These are phyloP conservation scores for Parasteatoda lunata DNA, from an alignment of 2,888 invertebrate species.

Conservation along the genomic window DNA sequence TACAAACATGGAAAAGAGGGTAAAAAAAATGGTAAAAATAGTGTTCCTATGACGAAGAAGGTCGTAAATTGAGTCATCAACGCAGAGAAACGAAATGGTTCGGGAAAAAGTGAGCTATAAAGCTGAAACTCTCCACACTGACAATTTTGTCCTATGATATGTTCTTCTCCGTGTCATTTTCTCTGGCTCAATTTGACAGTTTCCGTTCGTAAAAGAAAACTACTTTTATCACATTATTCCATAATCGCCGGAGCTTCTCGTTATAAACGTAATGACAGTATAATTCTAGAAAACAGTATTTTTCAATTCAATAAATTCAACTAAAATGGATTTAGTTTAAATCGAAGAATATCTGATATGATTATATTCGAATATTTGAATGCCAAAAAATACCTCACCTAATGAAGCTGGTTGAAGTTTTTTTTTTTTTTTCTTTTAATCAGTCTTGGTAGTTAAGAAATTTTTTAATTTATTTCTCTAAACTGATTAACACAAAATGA, in stretches of 20 bases:
- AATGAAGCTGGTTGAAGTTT: too few relatives aligned
- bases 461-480: too few relatives aligned
- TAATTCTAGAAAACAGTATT: too few relatives aligned
- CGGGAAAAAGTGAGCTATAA: constrained; percentile 38
- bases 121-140: constrained; percentile 1
- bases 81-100: constrained; percentile 40
- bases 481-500: too few relatives aligned
- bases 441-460: too few relatives aligned
- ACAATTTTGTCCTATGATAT: constrained; percentile 15
- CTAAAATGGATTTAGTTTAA: too few relatives aligned
- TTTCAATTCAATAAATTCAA: too few relatives aligned
- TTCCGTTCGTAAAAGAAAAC: constrained; percentile 4
- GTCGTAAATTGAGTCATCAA: constrained; percentile 62
- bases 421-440: too few relatives aligned
- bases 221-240: not conserved
- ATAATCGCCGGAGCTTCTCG: not conserved
- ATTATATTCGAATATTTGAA: too few relatives aligned
- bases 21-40: constrained; percentile 45
- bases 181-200: constrained; percentile 35
- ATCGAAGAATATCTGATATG: too few relatives aligned
- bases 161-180: constrained; percentile 45
- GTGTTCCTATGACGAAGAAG: constrained; percentile 42
- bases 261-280: too few relatives aligned
- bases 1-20: constrained; percentile 55
- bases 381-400: too few relatives aligned